Evolutionary conservation across 2,888 invertebrate genomes (phyloP).

Genomic region (Leptinotarsa tumamoca): DNA sequence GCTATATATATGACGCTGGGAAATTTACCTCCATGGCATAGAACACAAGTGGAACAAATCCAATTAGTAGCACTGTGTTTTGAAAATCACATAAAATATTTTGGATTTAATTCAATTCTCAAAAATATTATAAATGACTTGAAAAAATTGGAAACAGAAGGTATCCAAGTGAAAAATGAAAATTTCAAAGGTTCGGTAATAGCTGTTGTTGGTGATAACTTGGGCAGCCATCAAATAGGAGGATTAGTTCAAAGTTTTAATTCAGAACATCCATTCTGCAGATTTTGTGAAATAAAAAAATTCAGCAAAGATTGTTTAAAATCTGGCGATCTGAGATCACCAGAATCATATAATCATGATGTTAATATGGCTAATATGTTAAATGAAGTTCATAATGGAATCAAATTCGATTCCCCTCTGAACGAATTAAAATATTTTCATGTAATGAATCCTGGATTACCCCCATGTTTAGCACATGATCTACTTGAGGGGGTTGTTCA

Average conservation of each 20-base stretch:
- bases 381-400: not conserved
- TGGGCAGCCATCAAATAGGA: not conserved
- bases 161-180: not conserved
- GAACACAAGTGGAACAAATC: conserved; percentile 1
- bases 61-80: conserved; percentile 2
- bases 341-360: not conserved
- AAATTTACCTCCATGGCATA: not conserved
- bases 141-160: not conserved
- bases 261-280: not conserved
- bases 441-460: not conserved
- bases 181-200: not conserved
- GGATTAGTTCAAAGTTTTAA: not conserved
- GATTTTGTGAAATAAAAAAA: not conserved
- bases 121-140: not conserved
- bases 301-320: not conserved
- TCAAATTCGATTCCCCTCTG: not conserved
- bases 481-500: not conserved
- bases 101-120: not conserved
- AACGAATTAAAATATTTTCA: not conserved
- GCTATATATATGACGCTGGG: not conserved
- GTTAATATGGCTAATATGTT: not conserved
- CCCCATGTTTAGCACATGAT: not conserved
- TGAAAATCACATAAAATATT: not conserved
- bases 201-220: not conserved
- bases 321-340: not conserved